These are phyloP conservation scores for Phorcus lineatus DNA, from an alignment of 2,888 invertebrate genomes.

Conservation along the genomic window DNA sequence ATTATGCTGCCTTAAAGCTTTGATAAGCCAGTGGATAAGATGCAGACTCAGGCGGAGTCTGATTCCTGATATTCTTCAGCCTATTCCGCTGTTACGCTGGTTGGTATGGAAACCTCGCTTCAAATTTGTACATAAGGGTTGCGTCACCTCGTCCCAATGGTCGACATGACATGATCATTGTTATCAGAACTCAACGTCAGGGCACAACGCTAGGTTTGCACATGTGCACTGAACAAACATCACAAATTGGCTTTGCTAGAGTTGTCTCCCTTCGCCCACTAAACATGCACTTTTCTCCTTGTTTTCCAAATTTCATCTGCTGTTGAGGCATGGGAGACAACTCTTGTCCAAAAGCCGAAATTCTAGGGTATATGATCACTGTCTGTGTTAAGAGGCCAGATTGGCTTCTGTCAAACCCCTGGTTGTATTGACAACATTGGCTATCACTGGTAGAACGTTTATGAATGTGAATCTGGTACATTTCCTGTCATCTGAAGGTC, in stretches of 20 bases:
- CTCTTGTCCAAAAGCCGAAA: neutral
- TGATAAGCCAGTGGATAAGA: neutral
- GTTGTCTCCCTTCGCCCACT: neutral
- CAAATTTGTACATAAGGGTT: neutral
- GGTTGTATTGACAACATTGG: neutral
- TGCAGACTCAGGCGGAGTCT: neutral
- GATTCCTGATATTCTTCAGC: neutral
- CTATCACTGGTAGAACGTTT: neutral
- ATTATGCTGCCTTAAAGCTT: constrained; percentile 4
- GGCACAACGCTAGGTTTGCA: neutral
- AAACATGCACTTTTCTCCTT: neutral
- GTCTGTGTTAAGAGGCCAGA: neutral
- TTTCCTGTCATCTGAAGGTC: too few relatives aligned
- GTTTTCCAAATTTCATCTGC: too few relatives aligned
- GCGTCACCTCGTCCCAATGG: too few relatives aligned
- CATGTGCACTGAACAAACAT: neutral
- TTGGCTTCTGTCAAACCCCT: neutral
- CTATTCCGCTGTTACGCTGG: neutral
- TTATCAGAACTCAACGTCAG: neutral
- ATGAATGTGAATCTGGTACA: too few relatives aligned
- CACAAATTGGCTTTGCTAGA: neutral
- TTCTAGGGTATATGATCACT: neutral
- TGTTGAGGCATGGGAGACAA: neutral
- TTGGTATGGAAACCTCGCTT: neutral
- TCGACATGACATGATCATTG: too few relatives aligned